Conservation (phyloP, 2,888 invertebrate genomes). For the Toxonevra muliebris region DNA sequence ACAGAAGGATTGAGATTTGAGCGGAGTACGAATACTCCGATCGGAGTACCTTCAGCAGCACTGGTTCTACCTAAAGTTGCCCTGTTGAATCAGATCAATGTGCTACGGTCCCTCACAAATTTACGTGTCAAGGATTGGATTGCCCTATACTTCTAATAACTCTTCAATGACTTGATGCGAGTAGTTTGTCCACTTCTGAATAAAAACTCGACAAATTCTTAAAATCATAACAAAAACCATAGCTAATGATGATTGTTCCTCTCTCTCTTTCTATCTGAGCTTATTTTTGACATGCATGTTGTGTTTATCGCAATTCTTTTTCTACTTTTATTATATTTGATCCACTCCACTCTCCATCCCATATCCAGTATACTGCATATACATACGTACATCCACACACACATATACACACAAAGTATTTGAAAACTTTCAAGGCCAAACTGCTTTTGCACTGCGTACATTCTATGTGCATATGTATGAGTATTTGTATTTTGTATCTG, state of each 20-base stretch:
- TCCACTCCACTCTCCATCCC: no score
- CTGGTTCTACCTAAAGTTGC: no score
- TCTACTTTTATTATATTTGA: conserved; percentile 38
- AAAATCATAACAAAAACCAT: not conserved
- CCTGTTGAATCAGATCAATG: no score
- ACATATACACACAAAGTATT: conserved; percentile 26
- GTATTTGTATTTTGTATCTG: not conserved
- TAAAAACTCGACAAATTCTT: conserved; percentile 2
- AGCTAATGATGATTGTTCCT: conserved; percentile 26
- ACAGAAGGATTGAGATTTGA: no score
- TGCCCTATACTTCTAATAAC: no score
- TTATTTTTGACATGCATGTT: conserved; percentile 34
- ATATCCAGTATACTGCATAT: no score
- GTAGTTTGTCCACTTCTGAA: not conserved
- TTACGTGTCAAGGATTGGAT: no score
- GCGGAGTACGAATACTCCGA: no score
- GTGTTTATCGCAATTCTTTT: conserved; percentile 26
- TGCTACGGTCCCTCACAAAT: no score
- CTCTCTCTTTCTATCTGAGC: not conserved
- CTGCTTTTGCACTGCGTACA: conserved; percentile 15
- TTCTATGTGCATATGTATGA: not conserved
- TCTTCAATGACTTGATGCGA: not conserved
- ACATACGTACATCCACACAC: no score
- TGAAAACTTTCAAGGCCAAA: conserved; percentile 42
- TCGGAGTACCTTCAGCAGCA: no score